phyloP scores from a whole-genome alignment of 2,113 vertebrate genomes.

The Pachyramphus minor region DNA sequence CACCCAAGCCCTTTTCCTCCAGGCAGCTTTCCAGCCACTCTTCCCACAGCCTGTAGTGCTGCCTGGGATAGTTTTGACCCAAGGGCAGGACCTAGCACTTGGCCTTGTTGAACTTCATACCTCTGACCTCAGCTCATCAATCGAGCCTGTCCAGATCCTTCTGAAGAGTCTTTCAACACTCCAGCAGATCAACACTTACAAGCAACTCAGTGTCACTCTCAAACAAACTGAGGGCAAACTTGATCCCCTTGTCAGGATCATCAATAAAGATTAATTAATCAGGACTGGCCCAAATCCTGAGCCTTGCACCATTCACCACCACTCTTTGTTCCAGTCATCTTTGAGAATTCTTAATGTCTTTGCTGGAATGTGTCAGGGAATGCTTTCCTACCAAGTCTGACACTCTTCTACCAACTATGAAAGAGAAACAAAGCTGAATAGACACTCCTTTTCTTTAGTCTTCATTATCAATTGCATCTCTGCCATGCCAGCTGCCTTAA shows the following conservation, averaged over 20 bases:
- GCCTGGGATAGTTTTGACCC: not conserved
- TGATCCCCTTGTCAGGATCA: not conserved
- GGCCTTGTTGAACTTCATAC: not conserved
- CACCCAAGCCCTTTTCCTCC: not conserved
- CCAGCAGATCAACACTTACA: not conserved
- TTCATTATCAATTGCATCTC: not conserved
- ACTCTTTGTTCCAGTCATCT: not conserved
- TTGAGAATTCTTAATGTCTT: not conserved
- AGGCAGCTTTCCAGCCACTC: not conserved
- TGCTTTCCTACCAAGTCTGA: not conserved
- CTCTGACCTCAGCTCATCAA: accelerated
- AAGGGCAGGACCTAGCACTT: accelerated
- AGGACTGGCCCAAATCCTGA: not conserved
- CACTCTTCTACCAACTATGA: not conserved
- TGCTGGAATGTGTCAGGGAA: not conserved
- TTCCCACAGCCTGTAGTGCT: not conserved
- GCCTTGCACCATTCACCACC: not conserved
- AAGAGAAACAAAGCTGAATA: not conserved
- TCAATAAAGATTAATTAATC: not conserved
- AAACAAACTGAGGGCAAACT: not conserved
- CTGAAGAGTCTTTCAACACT: not conserved
- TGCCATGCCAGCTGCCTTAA: not conserved
- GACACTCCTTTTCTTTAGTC: not conserved
- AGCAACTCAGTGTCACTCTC: not conserved
- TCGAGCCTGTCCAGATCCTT: not conserved